Base-by-base conservation (phyloP, 2,797 vertebrate species). In the Triplophysa yarkandensis region DNA sequence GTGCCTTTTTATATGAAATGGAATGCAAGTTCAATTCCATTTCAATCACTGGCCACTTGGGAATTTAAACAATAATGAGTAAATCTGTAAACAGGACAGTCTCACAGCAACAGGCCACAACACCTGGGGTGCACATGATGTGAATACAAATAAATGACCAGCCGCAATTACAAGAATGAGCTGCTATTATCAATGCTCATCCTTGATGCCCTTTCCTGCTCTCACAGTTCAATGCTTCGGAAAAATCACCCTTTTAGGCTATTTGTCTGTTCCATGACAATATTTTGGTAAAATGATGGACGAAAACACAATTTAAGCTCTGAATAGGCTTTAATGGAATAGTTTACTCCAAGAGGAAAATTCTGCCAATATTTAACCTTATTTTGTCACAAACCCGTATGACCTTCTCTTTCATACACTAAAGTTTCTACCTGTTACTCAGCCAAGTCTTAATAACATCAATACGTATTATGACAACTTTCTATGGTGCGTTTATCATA, bases 61-160 rank as follows among this genome's bases (percentile, higher is more conserved):
- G 71, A 66, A 66, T 74, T 76, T 39, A 41, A 62, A 68, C 66
- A 62, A 66, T 78, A 78, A 71, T 75, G 68, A 78, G 46, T 68
- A 58, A 34, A 50, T 71, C 72, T 72, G 72, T 76, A 73, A 78
- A 68, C 80, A 79, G 64, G 64, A 64, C 68, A 70, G 73, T 27
- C 68, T 81, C 36, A 50, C 70, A 76, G 43, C 65, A 68, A 60
- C 55, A 52, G 74, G 48, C 23, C 34, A 60, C 36, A 71, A 52
- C 74, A 77, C 62, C 61, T 58, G 61, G 57, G 62, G 68, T 50
- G 74, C 32, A n/a, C 66, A 54, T 43, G 74, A 46, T 23, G 32
- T 62, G 74, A 74, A 71, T 71, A 54, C 75, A 65, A 77, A 74
- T 66, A 61, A 74, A 80, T 16, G 28, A 34, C 64, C 39, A 39